Conservation (phyloP, 1,140 invertebrate species). For the Campodea augens region DNA sequence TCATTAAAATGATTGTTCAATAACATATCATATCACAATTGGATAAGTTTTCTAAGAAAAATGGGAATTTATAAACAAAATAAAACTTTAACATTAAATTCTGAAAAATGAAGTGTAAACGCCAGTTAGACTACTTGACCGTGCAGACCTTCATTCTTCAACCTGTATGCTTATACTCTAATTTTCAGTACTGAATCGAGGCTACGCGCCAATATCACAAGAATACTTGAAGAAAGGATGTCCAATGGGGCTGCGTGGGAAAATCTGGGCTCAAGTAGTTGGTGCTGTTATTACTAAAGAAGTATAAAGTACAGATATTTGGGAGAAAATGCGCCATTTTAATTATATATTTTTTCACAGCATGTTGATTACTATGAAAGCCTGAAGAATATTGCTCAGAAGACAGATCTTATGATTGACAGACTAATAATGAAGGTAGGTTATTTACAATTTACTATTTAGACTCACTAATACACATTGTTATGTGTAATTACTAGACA, state of each 20-base stretch:
- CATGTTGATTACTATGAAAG: conserved; percentile 61
- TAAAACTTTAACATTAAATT: too few relatives aligned
- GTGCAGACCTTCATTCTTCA: too few relatives aligned
- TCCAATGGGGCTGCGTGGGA: conserved; percentile 50
- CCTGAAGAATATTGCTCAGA: conserved; percentile 59
- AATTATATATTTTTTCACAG: conserved; percentile 31
- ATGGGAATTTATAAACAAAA: too few relatives aligned
- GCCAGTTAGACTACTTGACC: too few relatives aligned
- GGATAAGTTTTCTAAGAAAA: too few relatives aligned
- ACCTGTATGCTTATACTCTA: too few relatives aligned
- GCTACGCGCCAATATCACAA: conserved; percentile 51
- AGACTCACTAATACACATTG: neutral
- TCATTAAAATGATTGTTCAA: too few relatives aligned
- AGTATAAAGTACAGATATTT: conserved; percentile 24
- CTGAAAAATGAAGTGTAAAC: too few relatives aligned
- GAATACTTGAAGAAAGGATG: conserved; percentile 74
- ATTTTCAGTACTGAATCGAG: conserved; percentile 32
- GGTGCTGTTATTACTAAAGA: conserved; percentile 46
- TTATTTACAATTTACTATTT: neutral
- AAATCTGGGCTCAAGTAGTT: conserved; percentile 62
- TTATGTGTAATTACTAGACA: too few relatives aligned
- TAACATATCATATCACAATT: too few relatives aligned
- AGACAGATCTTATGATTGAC: conserved; percentile 81
- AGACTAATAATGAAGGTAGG: conserved; percentile 75
- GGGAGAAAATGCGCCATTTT: conserved; percentile 9